Evolutionary conservation across 2,888 invertebrate genomes (phyloP), one percentile per base, ranked within the genome.

Genomic region (Troides aeacus): DNA sequence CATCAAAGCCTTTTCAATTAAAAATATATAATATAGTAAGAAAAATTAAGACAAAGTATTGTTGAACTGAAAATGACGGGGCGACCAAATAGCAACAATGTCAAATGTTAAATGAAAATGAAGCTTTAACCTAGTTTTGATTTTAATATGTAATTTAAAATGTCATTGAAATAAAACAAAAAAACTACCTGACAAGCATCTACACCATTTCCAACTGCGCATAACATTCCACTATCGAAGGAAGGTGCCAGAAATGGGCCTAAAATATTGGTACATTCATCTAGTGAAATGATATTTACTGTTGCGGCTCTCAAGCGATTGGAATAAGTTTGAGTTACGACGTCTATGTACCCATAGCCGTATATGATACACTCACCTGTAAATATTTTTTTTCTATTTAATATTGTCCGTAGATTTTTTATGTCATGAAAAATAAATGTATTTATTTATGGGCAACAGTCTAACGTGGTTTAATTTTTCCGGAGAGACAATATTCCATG

Each of bases 101-200:
- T 10, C 30, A 39, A 10, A 39, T 6, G 39, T 39, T 39, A 10
- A 39, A 10, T 39, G 39, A 39, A 39, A 39, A 7, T 39, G 39
- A 10, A 39, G 39, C 10, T 39, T 39, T 10, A 10, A 39, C 7
- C 10, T 1, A 5, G 2, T 50, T 50, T 50, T 12, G 18, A 50
- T 18, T 0, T 50, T 50, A 18, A 15, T 50, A 50, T 5, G 0
- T 18, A 15, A 50, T 50, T 15, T 50, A 50, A 50, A 50, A 50
- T 50, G 15, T 17, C 15, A 30, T 50, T 50, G 15, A 50, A 50
- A 50, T 5, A 17, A 15, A 50, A 5, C 0, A 1, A 50, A 50
- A 17, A 15, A 50, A 5, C 1, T 79, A 91, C 93, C 86, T 91
- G 90, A 76, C 93, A 93, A 64, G 91, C 79, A 72, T 93, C 93